A percentile compares a stretch with the other conserved stretches of the same genome.
These are phyloP conservation scores for Acleris literana DNA, from an alignment of 2,888 invertebrate species.

Conservation along the genomic window DNA sequence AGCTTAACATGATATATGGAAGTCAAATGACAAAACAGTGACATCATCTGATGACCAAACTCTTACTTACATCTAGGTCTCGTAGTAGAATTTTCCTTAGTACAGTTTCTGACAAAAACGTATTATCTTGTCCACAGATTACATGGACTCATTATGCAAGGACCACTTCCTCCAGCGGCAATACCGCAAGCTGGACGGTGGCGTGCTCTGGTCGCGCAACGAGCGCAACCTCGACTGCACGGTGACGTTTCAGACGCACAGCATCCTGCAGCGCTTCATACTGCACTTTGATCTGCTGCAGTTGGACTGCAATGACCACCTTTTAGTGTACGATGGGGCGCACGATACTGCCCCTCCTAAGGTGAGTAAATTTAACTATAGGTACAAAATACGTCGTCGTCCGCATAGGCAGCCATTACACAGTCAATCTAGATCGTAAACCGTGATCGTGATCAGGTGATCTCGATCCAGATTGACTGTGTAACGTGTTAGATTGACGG, in stretches of 20 bases:
- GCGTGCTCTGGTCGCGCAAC: conserved; percentile 94
- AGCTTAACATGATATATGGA: too few relatives aligned
- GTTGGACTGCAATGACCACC: conserved; percentile 96
- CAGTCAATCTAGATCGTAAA: too few relatives aligned
- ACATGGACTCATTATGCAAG: conserved; percentile 95
- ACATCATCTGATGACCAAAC: too few relatives aligned
- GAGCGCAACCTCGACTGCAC: conserved; percentile 96
- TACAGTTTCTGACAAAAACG: too few relatives aligned
- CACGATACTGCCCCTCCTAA: conserved; percentile 94
- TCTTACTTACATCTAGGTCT: too few relatives aligned
- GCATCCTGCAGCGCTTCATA: conserved; percentile 96
- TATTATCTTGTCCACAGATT: conserved; percentile 85
- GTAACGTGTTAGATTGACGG: too few relatives aligned
- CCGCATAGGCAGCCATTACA: too few relatives aligned
- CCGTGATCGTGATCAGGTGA: too few relatives aligned
- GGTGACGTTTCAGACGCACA: conserved; percentile 97
- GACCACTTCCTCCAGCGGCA: conserved; percentile 94
- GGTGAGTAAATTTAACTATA: conserved; percentile 77
- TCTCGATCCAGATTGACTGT: too few relatives aligned
- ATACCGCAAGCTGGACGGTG: conserved; percentile 95
- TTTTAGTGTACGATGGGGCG: conserved; percentile 96
- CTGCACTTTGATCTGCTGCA: conserved; percentile 95
- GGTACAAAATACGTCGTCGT: too few relatives aligned
- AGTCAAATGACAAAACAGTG: too few relatives aligned
- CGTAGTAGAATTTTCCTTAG: too few relatives aligned